These are phyloP conservation scores for Sesamia nonagrioides DNA, from an alignment of 1,140 invertebrate species.

Conservation along the genomic window DNA sequence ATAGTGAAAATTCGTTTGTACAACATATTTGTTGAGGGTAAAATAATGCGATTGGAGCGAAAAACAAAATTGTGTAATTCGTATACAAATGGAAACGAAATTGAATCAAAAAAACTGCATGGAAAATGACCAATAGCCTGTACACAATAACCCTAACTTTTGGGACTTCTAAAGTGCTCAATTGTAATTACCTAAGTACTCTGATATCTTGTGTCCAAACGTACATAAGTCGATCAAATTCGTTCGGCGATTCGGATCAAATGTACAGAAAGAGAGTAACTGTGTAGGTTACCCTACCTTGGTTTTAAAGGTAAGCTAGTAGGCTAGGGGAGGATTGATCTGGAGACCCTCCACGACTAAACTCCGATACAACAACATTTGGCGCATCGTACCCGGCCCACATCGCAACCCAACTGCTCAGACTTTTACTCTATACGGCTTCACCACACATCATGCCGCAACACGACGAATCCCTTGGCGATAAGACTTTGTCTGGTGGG, in stretches of 20 bases:
- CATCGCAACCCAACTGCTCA: too few species aligned
- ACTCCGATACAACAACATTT: too few species aligned
- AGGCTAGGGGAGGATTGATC: too few species aligned
- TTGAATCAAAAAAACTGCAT: background rate
- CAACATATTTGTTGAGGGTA: background rate
- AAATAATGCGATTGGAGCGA: background rate
- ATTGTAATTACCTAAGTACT: slow-evolving; percentile 11
- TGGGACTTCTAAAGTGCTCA: background rate
- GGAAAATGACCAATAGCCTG: background rate
- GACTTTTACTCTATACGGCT: too few species aligned
- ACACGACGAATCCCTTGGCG: too few species aligned
- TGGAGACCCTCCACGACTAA: too few species aligned
- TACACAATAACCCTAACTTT: background rate
- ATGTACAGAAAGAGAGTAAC: background rate
- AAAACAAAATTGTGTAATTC: background rate
- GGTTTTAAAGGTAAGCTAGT: too few species aligned
- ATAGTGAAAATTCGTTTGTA: slow-evolving; percentile 34
- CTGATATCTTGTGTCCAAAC: slow-evolving; percentile 24
- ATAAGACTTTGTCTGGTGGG: too few species aligned
- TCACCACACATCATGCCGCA: too few species aligned
- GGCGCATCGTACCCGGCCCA: too few species aligned
- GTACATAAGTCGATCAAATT: background rate
- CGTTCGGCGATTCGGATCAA: background rate
- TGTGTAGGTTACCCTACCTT: background rate
- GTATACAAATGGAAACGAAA: background rate